These are phyloP conservation scores for Acrobasis suavella DNA, from an alignment of 2,888 invertebrate species.

Conservation along the genomic window DNA sequence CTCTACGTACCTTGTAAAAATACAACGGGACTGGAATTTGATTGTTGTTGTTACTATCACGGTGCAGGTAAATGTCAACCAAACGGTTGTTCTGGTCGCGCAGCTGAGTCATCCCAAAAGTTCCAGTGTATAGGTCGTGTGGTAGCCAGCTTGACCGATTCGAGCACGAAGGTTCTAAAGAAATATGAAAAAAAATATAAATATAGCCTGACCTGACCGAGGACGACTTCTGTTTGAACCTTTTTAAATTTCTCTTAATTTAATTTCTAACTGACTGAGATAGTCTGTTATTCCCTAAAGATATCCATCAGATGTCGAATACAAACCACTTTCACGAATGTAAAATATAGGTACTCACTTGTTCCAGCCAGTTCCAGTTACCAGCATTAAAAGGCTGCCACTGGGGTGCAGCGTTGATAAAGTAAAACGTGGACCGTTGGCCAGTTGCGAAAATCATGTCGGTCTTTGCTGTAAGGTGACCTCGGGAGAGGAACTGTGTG, in stretches of 20 bases:
- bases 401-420: conserved; percentile 85
- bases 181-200: too few relatives aligned
- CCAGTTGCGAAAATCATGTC: conserved; percentile 83
- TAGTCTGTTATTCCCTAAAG: too few relatives aligned
- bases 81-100: conserved; percentile 66
- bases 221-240: too few relatives aligned
- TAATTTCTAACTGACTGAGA: too few relatives aligned
- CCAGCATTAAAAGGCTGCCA: conserved; percentile 85
- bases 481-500: conserved; percentile 77
- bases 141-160: conserved; percentile 60
- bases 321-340: too few relatives aligned
- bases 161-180: conserved; percentile 62
- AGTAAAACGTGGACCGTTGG: conserved; percentile 84
- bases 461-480: conserved; percentile 84
- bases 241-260: too few relatives aligned
- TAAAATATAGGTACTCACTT: conserved; percentile 37
- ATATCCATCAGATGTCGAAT: too few relatives aligned
- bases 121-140: conserved; percentile 82
- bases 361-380: conserved; percentile 83
- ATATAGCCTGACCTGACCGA: too few relatives aligned
- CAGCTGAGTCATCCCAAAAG: conserved; percentile 81
- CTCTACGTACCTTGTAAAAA: conserved; percentile 64
- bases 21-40: conserved; percentile 69
- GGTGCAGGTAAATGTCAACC: conserved; percentile 66
- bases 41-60: conserved; percentile 54